Conservation (phyloP, 2,888 invertebrate species). For the Chesias legatella region DNA sequence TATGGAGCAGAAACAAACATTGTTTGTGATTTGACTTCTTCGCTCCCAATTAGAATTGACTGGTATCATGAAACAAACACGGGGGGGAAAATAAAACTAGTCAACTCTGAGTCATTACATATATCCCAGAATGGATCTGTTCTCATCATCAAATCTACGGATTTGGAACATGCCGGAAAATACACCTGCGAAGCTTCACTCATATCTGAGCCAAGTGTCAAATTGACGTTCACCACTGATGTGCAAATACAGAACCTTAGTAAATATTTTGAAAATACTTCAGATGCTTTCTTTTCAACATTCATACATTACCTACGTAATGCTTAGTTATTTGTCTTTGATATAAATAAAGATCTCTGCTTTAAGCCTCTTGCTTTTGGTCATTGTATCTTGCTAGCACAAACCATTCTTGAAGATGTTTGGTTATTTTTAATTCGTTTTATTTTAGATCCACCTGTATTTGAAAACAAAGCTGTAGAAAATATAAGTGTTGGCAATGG, state of each 20-base stretch:
- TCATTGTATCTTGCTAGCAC: no score
- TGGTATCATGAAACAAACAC: conserved; percentile 13
- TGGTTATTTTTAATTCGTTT: no score
- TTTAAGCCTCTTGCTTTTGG: no score
- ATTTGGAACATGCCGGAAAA: conserved; percentile 5
- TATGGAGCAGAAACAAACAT: conserved; percentile 15
- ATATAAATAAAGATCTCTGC: no score
- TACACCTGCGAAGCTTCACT: conserved; percentile 13
- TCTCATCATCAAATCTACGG: conserved; percentile 11
- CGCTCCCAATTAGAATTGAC: conserved; percentile 10
- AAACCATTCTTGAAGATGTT: no score
- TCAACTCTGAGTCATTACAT: conserved; percentile 10
- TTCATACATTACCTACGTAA: no score
- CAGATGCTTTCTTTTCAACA: no score
- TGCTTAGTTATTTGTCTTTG: no score
- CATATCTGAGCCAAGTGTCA: background rate
- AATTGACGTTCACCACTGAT: conserved; percentile 3
- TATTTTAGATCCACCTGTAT: no score
- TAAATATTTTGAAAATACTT: background rate
- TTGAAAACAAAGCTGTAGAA: no score
- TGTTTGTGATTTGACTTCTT: conserved; percentile 19
- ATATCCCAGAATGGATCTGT: conserved; percentile 14
- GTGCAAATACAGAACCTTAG: conserved; percentile 11
- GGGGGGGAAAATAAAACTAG: background rate
- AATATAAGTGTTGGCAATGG: no score